phyloP scores from a whole-genome alignment of 2,888 invertebrate genomes.

The Drosophila borborema region DNA sequence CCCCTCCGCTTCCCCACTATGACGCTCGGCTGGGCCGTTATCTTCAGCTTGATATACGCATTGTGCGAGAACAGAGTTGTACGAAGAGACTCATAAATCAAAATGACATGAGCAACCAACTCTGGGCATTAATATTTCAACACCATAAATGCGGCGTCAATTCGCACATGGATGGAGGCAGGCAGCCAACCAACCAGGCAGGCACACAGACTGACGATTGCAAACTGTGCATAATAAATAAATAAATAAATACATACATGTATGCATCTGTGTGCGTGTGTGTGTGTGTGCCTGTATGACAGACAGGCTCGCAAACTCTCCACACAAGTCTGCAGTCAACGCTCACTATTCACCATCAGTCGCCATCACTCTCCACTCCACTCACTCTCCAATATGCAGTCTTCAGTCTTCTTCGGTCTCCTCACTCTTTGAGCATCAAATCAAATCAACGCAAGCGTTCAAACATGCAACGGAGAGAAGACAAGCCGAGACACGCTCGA shows the following conservation, averaged over 20 bases:
- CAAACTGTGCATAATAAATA: constrained; percentile 79
- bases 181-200: neutral
- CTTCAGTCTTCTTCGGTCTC: neutral
- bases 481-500: constrained; percentile 73
- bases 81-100: constrained; percentile 69
- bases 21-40: neutral
- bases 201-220: constrained; percentile 58
- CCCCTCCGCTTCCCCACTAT: too few species aligned
- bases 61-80: constrained; percentile 43
- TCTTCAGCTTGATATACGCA: constrained; percentile 26
- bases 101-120: constrained; percentile 79
- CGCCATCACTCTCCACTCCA: neutral
- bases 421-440: constrained; percentile 65
- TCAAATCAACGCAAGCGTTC: constrained; percentile 79
- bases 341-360: constrained; percentile 3
- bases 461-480: constrained; percentile 61
- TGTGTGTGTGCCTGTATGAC: constrained; percentile 12
- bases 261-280: neutral
- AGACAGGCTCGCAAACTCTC: constrained; percentile 46
- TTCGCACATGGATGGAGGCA: constrained; percentile 69
- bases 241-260: constrained; percentile 43
- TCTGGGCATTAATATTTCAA: constrained; percentile 82
- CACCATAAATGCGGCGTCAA: constrained; percentile 82
- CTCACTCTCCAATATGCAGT: neutral
- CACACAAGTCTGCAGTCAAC: constrained; percentile 1